These are phyloP conservation scores for Mythimna albipuncta DNA, from an alignment of 2,888 invertebrate species.

Conservation along the genomic window DNA sequence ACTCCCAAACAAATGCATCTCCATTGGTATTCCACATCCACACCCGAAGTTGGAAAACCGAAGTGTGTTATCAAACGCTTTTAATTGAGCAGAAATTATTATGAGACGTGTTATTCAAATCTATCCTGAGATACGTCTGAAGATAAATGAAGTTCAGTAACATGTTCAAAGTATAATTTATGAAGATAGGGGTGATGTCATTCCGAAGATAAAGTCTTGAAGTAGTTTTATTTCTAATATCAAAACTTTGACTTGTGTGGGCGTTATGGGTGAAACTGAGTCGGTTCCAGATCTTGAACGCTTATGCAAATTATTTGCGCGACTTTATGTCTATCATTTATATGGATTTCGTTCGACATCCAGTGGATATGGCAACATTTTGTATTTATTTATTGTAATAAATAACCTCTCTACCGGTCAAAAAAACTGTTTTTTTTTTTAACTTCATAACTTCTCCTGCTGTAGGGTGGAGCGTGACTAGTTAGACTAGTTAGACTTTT, in stretches of 20 bases:
- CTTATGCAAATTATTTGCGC: slow-evolving; percentile 11
- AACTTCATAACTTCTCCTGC: no score
- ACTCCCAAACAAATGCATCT: slow-evolving; percentile 20
- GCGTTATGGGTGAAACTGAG: slow-evolving; percentile 22
- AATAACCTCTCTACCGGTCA: no score
- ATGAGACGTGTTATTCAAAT: slow-evolving; percentile 38
- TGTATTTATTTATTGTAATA: neutral
- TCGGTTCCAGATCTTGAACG: neutral
- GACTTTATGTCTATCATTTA: neutral
- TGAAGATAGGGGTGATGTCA: slow-evolving; percentile 39
- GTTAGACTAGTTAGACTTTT: no score
- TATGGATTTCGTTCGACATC: neutral
- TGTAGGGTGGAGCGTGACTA: no score
- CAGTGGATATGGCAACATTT: neutral
- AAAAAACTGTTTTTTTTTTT: no score
- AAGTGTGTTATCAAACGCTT: slow-evolving; percentile 55
- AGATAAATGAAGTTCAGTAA: slow-evolving; percentile 38
- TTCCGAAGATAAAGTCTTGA: slow-evolving; percentile 41
- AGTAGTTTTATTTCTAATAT: slow-evolving; percentile 42
- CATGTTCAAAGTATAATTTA: slow-evolving; percentile 48
- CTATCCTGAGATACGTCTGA: slow-evolving; percentile 20
- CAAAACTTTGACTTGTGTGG: slow-evolving; percentile 50
- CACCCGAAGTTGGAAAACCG: slow-evolving; percentile 46
- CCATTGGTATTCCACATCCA: slow-evolving; percentile 29
- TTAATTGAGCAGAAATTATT: slow-evolving; percentile 65